phyloP scores from a whole-genome alignment of 2,113 vertebrate genomes.

The Hippocampus mohnikei region DNA sequence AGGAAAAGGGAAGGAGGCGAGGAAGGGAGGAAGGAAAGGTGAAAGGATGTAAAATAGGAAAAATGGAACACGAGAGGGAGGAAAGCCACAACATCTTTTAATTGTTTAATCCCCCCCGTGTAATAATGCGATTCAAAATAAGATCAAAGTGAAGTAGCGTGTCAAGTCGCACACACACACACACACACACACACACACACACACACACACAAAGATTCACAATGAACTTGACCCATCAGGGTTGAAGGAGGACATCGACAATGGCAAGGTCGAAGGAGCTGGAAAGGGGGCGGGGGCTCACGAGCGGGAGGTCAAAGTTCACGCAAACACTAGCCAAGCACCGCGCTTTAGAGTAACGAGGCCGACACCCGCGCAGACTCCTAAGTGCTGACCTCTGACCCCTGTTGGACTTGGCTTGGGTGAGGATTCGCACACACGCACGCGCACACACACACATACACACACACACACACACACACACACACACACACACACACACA shows the following conservation, averaged over 20 bases:
- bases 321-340: slow-evolving; percentile 52
- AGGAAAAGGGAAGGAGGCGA: neutral
- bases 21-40: too few relatives aligned
- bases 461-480: slow-evolving; percentile 1
- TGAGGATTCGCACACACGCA: neutral
- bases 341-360: slow-evolving; percentile 47
- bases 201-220: slow-evolving; percentile 9
- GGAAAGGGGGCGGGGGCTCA: slow-evolving; percentile 20
- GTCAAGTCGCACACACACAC: slow-evolving; percentile 22
- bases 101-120: neutral
- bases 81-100: neutral
- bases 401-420: neutral
- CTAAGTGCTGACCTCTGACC: slow-evolving; percentile 44
- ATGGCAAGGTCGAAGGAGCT: slow-evolving; percentile 2
- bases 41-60: too few relatives aligned
- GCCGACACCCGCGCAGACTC: slow-evolving; percentile 44
- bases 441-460: neutral
- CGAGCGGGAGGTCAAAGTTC: slow-evolving; percentile 47
- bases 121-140: neutral
- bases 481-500: neutral
- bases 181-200: too few relatives aligned
- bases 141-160: slow-evolving; percentile 12
- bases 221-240: slow-evolving; percentile 65
- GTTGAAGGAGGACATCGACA: slow-evolving; percentile 10
- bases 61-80: neutral